Base-by-base conservation (phyloP, 2,113 vertebrate genomes). In the Ophthalmolycus amberensis region DNA sequence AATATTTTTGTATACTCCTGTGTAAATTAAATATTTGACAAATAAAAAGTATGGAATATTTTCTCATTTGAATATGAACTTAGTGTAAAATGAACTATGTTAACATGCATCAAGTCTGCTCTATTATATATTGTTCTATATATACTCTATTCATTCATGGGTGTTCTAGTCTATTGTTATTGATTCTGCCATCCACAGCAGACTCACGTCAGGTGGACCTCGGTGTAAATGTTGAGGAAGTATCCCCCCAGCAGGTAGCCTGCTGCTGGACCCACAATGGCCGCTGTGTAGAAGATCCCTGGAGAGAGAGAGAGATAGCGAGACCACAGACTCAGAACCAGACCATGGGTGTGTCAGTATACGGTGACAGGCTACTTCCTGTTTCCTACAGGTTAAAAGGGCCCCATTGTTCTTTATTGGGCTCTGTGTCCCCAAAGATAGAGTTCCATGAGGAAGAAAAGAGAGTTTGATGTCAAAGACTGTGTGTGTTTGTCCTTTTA, bases 211-310 rank as follows among this genome's bases (percentile, higher is more conserved):
- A 82, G 92, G 80, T 94, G 91, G 79, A 96, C 89, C 79, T 99
- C 97, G 0, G 97, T 97, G 93, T 96, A 98, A 46, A 97, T 93
- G 84, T 96, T 98, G 88, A 99, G 97, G 94, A 99, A 97, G 90
- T 96, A 91, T 52, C 98, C 98, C 77, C 98, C 98, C 48, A 98
- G 90, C 93, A 99, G 95, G 94, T 99, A 99, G 76, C 98, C 98
- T 1, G 96, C 97, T 0, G 98, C 98, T 0, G 98, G 98, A 34
- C 98, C 98, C 37, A 99, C 91, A 91, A 98, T 97, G 89, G 97
- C 98, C 11, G 98, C 97, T 0, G 98, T 98, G 92, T 99, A 99
- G 91, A 99, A 99, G 93, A 96, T 94, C 64, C 96, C 98, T 99
- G 73, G 42, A 16, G 68, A 42, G 15, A 25, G 20, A 15, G 22